Base-by-base conservation (phyloP, 2,797 vertebrate species). In the Protosalanx chinensis region DNA sequence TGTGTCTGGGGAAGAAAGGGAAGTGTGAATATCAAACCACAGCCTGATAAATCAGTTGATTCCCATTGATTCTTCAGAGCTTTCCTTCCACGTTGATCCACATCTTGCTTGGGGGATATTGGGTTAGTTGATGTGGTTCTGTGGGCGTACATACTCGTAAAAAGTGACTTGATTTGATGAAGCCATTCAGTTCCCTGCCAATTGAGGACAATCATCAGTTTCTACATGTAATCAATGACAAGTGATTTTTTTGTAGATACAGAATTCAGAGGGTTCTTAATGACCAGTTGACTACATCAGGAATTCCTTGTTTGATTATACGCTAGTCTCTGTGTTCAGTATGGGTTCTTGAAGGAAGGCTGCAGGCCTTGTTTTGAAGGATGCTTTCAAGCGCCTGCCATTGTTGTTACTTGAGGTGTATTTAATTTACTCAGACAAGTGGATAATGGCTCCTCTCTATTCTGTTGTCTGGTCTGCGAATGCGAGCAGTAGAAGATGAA, bases 401-500 rank as follows among this genome's bases (percentile, higher is more conserved):
- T 32, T 73, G 37, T 32, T 72, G 77, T 73, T 67, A 64, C 72
- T 68, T 72, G 37, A 78, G 68, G 64, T 69, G 70, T 70, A 64
- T 71, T 77, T 73, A 70, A 74, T 67, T 70, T 58, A 59, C 49
- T 10, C 7, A 57, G 81, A 86, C 86, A 83, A 78, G 75, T 75
- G 71, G 80, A 87, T 88, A 89, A 90, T 84, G 75, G 80, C 53
- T 49, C 83, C 85, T 81, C 70, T 35, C 82, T 76, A 80, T 59
- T 74, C 74, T 71, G 73, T 53, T 81, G 82, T 86, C 82, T 72
- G 70, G 76, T 67, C 85, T 85, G 81, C 80, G 76, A 86, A 86
- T 78, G 86, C 75, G 76, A 56, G 63, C 76, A 67, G 81, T 71
- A 72, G 78, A 87, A 87, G 86, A 91, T 81, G 82, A 89, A 89